Evolutionary conservation across 2,888 invertebrate species (phyloP), one percentile per base, ranked within the genome.

Genomic region (Lycaena phlaeas): DNA sequence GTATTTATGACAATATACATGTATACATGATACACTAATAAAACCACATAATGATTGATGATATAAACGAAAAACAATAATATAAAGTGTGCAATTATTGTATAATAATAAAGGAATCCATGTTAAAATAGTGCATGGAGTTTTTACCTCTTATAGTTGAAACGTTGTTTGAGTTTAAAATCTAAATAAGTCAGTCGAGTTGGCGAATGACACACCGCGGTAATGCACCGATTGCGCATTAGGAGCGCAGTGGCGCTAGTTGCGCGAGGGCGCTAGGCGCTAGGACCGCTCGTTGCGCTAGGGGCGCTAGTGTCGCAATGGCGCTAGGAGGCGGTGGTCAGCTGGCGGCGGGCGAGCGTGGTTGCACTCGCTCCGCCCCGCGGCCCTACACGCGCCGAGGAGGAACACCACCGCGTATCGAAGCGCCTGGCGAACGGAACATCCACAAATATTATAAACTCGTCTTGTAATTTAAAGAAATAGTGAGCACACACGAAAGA

Each of bases 311-410:
- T 27, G 28, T 27, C 14, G 38, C 10, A 27, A 36, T 17, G 40
- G 41, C 44, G 49, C 50, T 46, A 49, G 49, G 49, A 48, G 51
- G 44, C 40, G 46, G 46, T 27, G 45, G 49, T 49, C 47, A 46
- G 45, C 41, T 43, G 50, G 47, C 52, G 44, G 49, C 53, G 49
- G 51, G 41, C 40, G 45, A 44, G 40, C 39, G 46, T 30, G 42
- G 42, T 29, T 42, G 38, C 41, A 45, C 50, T 45, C 41, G 50
- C 65, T 67, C 69, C 76, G 74, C 69, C 61, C 64, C 62, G 61
- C 56, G 45, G 36, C 68, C 56, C 78, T 77, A 77, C 56, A 73
- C 61, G 37, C 77, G 71, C 49, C 77, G 74, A 46, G 64, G 61
- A 22, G 43, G 55, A 50, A 61, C 54, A 43, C 52, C 56, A 29